phyloP scores from a whole-genome alignment of 1,140 invertebrate genomes.

The Trichomalopsis sarcophagae region DNA sequence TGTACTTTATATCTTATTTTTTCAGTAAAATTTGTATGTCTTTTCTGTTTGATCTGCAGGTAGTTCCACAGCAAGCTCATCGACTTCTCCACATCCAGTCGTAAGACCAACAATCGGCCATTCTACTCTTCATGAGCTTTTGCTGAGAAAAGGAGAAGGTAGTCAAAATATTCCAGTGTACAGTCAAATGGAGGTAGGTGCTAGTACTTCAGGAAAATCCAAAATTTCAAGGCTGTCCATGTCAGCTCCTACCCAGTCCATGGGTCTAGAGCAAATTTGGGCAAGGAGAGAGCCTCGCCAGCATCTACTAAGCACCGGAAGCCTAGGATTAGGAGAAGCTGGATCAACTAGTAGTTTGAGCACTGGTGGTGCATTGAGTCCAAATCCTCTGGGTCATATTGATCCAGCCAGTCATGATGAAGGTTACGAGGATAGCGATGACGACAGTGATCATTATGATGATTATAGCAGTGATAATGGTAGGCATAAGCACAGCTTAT shows the following conservation, averaged over 20 bases:
- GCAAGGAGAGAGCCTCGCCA: conserved; percentile 87
- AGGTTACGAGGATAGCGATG: conserved; percentile 81
- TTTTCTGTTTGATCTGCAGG: conserved; percentile 56
- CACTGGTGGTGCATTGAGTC: conserved; percentile 88
- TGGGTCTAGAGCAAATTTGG: conserved; percentile 89
- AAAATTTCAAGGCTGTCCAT: conserved; percentile 83
- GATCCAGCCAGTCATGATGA: conserved; percentile 90
- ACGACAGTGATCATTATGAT: conserved; percentile 91
- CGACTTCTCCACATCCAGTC: conserved; percentile 67
- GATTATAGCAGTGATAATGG: conserved; percentile 89
- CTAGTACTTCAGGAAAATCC: conserved; percentile 64
- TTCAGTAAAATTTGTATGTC: background rate
- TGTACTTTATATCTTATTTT: too few species aligned
- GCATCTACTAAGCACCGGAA: conserved; percentile 90
- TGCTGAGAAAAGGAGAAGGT: conserved; percentile 78
- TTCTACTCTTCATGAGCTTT: conserved; percentile 80
- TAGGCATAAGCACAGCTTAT: conserved; percentile 57
- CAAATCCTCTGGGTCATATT: conserved; percentile 78
- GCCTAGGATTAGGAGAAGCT: conserved; percentile 81
- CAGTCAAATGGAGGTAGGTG: conserved; percentile 69
- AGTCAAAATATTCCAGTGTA: conserved; percentile 69
- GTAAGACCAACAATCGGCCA: conserved; percentile 60
- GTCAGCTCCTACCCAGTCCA: conserved; percentile 86
- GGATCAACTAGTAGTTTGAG: conserved; percentile 91
- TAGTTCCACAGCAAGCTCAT: conserved; percentile 72